Conservation (phyloP, 1,140 invertebrate species). For the Acyrthosiphon pisum region DNA sequence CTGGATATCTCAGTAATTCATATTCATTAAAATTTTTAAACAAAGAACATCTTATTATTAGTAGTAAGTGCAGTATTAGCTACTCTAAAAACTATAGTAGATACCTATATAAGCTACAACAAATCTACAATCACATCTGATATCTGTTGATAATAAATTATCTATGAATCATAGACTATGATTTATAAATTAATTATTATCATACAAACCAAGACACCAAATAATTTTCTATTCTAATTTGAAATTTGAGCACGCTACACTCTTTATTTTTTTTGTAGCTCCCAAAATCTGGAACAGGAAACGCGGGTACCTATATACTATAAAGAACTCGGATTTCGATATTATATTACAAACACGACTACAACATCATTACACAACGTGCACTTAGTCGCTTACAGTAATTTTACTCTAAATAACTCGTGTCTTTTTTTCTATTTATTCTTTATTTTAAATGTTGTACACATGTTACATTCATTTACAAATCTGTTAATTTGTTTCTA, state of each 20-base stretch:
- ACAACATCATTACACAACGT: background rate
- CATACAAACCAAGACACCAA: background rate
- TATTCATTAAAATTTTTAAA: background rate
- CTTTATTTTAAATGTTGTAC: background rate
- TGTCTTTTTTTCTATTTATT: background rate
- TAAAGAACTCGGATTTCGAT: background rate
- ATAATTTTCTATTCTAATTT: background rate
- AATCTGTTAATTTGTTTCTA: background rate
- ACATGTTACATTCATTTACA: background rate
- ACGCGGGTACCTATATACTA: background rate
- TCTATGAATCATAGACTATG: no score
- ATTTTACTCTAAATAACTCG: background rate
- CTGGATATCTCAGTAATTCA: background rate
- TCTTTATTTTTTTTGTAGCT: background rate
- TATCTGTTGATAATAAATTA: background rate
- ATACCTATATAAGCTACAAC: background rate
- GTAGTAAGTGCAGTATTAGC: background rate
- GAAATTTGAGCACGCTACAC: background rate
- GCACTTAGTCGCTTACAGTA: background rate
- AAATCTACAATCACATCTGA: background rate
- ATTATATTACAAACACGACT: background rate
- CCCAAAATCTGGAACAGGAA: slow-evolving; percentile 13
- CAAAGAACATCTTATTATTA: background rate
- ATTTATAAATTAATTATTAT: background rate
- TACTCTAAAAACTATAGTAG: background rate